Percentiles rank a stretch among this genome's conserved stretches.
Conservation (phyloP, 2,113 vertebrate genomes). For the Anolis sagrei region DNA sequence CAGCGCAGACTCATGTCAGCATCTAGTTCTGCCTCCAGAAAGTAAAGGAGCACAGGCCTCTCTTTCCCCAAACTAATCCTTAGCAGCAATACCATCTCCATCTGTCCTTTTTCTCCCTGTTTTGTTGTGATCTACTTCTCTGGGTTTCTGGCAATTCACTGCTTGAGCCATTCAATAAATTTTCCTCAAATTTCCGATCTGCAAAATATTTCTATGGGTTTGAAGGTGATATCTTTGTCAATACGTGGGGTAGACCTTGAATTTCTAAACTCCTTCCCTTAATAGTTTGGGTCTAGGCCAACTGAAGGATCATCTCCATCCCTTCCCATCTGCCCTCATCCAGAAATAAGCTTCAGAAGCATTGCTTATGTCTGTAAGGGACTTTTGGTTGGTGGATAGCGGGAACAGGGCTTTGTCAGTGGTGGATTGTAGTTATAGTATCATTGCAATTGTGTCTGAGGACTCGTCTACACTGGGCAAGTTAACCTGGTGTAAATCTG, state of each 20-base stretch:
- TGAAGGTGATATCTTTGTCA: background rate
- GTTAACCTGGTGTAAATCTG: no score
- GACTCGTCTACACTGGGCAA: no score
- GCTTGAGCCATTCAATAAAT: background rate
- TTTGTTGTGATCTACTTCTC: background rate
- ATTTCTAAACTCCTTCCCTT: background rate
- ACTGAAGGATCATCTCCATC: no score
- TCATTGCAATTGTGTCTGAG: no score
- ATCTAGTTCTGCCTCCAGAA: no score
- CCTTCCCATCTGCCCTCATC: no score
- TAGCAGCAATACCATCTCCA: background rate
- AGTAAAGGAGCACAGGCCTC: background rate
- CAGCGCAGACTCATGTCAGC: background rate
- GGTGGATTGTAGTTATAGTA: no score
- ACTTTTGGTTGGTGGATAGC: no score
- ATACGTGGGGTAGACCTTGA: background rate
- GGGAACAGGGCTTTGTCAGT: no score
- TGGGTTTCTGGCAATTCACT: background rate
- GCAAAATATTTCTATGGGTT: background rate
- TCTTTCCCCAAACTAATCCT: background rate
- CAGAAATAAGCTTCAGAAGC: no score
- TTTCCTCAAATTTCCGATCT: background rate
- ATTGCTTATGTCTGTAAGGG: no score
- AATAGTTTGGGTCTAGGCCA: no score
- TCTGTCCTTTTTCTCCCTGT: background rate